Conservation (phyloP, 2,888 invertebrate genomes). For the Nomada ruficornis region DNA sequence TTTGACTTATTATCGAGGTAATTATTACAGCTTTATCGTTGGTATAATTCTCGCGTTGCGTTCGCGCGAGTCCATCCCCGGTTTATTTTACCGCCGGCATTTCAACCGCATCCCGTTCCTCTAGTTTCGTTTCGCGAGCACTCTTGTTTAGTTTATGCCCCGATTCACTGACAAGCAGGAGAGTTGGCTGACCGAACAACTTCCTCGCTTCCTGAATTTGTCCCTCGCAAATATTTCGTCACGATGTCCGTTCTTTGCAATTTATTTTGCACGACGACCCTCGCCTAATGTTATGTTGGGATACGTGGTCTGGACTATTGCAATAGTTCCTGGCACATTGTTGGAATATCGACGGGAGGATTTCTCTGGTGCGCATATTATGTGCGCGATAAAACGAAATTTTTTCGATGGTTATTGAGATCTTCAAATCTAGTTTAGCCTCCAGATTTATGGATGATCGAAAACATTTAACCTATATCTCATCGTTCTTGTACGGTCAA, state of each 20-base stretch:
- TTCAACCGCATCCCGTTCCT: conserved; percentile 39
- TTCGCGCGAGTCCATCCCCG: conserved; percentile 12
- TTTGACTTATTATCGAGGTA: conserved; percentile 49
- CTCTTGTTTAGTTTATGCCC: conserved; percentile 57
- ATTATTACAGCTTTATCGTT: conserved; percentile 45
- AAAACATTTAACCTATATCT: not conserved
- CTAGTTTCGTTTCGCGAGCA: conserved; percentile 53
- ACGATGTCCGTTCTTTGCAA: conserved; percentile 30
- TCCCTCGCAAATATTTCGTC: conserved; percentile 39
- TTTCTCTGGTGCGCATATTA: too few relatives aligned
- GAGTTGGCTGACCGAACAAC: conserved; percentile 32
- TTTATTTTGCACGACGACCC: conserved; percentile 34
- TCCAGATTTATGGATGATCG: not conserved
- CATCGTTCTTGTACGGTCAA: not conserved
- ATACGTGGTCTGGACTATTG: too few relatives aligned
- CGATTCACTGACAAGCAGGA: conserved; percentile 39
- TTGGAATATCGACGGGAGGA: too few relatives aligned
- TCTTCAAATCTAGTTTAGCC: not conserved
- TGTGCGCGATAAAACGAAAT: not conserved
- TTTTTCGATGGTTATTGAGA: not conserved
- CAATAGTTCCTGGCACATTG: too few relatives aligned
- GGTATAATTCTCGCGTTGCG: conserved; percentile 19
- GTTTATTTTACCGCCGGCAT: conserved; percentile 45
- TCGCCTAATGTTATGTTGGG: not conserved
- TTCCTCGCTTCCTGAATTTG: conserved; percentile 40